Conservation (phyloP, 2,888 invertebrate species). For the Odontocerum albicorne region DNA sequence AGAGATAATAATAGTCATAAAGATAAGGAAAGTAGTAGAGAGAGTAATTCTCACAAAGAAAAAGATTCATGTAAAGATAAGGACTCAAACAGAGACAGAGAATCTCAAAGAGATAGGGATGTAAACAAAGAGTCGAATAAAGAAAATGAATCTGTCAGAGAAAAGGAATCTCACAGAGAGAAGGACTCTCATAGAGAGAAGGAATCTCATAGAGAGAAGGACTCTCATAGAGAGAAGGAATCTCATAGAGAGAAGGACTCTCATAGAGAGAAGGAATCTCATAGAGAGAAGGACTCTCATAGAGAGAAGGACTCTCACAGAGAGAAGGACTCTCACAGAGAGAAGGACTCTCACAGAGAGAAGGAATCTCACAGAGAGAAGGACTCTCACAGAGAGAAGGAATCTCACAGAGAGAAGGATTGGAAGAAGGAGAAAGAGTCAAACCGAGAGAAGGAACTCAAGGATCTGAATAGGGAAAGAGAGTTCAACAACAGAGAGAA, state of each 20-base stretch:
- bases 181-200: constrained; percentile 43
- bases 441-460: constrained; percentile 42
- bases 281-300: constrained; percentile 6
- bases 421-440: constrained; percentile 43
- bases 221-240: constrained; percentile 3
- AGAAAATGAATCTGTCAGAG: constrained; percentile 19
- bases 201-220: constrained; percentile 37
- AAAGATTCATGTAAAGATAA: constrained; percentile 42
- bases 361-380: constrained; percentile 10
- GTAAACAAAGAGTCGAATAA: constrained; percentile 1
- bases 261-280: constrained; percentile 1
- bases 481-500: constrained; percentile 12
- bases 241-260: constrained; percentile 17
- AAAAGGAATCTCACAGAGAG: constrained; percentile 17
- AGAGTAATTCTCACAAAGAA: constrained; percentile 45
- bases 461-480: constrained; percentile 38
- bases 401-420: constrained; percentile 12
- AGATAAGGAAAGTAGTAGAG: constrained; percentile 41
- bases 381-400: constrained; percentile 5
- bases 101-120: constrained; percentile 7
- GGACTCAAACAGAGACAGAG: too few relatives aligned
- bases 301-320: constrained; percentile 49
- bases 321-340: too few relatives aligned
- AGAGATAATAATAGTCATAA: constrained; percentile 41
- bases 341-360: constrained; percentile 38